Evolutionary conservation across 64 coral and sea anemone species (phyloP), one percentile per base, ranked within the genome.

Genomic region (Cladopsammia gracilis): DNA sequence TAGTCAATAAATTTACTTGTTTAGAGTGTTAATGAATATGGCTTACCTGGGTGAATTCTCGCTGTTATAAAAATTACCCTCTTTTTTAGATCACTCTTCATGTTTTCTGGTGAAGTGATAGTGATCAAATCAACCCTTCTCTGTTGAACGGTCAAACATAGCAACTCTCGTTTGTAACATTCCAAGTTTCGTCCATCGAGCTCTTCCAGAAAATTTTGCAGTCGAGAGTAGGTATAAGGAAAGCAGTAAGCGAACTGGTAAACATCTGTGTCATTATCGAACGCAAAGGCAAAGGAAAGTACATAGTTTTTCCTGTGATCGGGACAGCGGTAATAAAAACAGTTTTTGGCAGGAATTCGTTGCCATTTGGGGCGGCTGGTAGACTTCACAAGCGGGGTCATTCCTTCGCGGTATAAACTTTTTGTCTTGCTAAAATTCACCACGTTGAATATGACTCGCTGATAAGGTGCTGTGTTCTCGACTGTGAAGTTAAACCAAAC

Each of bases 371-470:
- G 94, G 25, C 98, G 83, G 83, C 98, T 99, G 5, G 75, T 91
- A 7, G 98, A 99, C 57, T 99, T 99, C 6, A 99, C 98, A 2
- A 99, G 75, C 0, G 98, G 98, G n/a, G 91, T 99, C 98, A 99
- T 99, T 54, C 98, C 98, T 85, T 96, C 98, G 49, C 98, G 91
- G 71, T 99, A 99, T 57, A 99, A 89, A 25, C 98, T 99, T 75
- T 99, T 99, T 6, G 98, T 99, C 83, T 99, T 99, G 88, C 98
- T 99, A 50, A 99, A 99, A 70, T 99, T 99, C 5, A 99, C 98
- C 4, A 99, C 78, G 77, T 99, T 99, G 66, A 99, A 99, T 25
- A 99, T 99, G 49, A 99, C 95, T 50, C 98, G 82, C 61, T 99
- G 98, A 54, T 99, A 99, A 61, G 98, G 88, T n/a, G 91, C 78